phyloP scores from a whole-genome alignment of 2,888 invertebrate genomes.

The Phortica magna region DNA sequence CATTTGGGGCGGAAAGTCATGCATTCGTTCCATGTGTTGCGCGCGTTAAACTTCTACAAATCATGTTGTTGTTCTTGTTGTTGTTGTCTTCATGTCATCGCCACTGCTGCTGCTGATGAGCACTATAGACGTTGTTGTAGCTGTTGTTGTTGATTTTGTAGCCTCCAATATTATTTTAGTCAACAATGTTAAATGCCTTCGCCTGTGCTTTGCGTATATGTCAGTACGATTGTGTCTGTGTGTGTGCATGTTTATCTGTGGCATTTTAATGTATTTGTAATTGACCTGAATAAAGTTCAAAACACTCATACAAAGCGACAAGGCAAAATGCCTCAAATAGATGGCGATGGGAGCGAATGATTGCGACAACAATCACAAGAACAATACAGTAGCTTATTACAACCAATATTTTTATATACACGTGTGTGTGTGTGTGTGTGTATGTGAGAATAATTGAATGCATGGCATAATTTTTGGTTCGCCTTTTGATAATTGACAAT shows the following conservation, averaged over 20 bases:
- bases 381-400: conserved; percentile 35
- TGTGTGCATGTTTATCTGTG: conserved; percentile 58
- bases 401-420: conserved; percentile 18
- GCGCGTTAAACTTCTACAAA: conserved; percentile 17
- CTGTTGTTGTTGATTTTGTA: conserved; percentile 50
- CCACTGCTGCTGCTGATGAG: too few relatives aligned
- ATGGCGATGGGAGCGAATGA: conserved; percentile 54
- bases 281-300: conserved; percentile 78
- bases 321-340: conserved; percentile 58
- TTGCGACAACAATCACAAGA: conserved; percentile 62
- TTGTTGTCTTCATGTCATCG: conserved; percentile 32
- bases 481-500: conserved; percentile 68
- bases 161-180: conserved; percentile 74
- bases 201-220: conserved; percentile 32
- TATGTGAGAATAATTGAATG: background rate
- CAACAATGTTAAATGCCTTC: conserved; percentile 55
- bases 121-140: conserved; percentile 35
- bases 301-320: conserved; percentile 61
- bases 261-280: conserved; percentile 75
- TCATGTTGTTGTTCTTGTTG: background rate
- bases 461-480: conserved; percentile 37
- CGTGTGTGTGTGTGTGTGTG: conserved; percentile 19
- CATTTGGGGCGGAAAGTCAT: too few relatives aligned
- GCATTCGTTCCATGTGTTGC: background rate
- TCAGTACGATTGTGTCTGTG: conserved; percentile 30